Evolutionary conservation across 2,888 invertebrate genomes (phyloP).

Genomic region (Cactoblastis cactorum): DNA sequence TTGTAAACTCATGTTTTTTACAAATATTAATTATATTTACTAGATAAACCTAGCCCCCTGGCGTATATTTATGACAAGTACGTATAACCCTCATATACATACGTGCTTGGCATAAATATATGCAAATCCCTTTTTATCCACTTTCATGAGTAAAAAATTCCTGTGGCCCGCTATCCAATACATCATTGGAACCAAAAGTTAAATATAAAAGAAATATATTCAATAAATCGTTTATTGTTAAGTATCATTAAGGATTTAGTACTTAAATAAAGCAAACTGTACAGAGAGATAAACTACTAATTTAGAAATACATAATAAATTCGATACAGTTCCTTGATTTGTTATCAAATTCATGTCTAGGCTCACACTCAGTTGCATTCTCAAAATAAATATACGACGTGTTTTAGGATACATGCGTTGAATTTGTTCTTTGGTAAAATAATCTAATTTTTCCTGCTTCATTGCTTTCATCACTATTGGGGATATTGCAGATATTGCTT

Average conservation of each 20-base stretch:
- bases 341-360: constrained; percentile 52
- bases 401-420: constrained; percentile 54
- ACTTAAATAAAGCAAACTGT: constrained; percentile 18
- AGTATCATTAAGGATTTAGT: not conserved
- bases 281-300: constrained; percentile 12
- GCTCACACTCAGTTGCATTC: constrained; percentile 55
- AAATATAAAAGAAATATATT: not conserved
- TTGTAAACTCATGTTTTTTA: too few species aligned
- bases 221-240: not conserved
- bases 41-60: too few species aligned
- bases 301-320: constrained; percentile 11
- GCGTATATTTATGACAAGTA: too few species aligned
- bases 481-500: constrained; percentile 57
- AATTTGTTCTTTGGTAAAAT: constrained; percentile 64
- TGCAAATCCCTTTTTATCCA: too few species aligned
- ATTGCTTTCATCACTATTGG: constrained; percentile 51
- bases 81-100: too few species aligned
- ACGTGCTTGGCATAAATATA: too few species aligned
- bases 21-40: too few species aligned
- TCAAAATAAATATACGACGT: constrained; percentile 55
- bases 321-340: constrained; percentile 24
- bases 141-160: too few species aligned
- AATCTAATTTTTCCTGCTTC: constrained; percentile 50
- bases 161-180: not conserved
- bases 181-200: not conserved